Conservation (phyloP, 2,797 vertebrate species). For the Pseudochirops cupreus region DNA sequence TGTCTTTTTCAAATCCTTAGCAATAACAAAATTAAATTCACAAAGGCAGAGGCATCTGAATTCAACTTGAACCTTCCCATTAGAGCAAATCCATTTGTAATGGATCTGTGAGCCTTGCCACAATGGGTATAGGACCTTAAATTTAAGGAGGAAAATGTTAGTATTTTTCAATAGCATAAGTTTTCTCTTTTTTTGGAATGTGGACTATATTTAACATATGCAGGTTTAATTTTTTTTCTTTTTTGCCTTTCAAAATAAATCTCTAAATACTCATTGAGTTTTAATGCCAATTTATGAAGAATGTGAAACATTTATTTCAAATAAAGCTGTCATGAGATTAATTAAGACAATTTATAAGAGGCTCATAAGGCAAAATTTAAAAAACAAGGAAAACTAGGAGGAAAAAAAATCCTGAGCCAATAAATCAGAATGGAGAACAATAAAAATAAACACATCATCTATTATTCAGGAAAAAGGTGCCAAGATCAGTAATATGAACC, state of each 20-base stretch:
- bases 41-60: slow-evolving; percentile 45
- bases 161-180: neutral
- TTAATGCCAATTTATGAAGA: neutral
- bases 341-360: neutral
- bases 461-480: neutral
- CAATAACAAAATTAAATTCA: neutral
- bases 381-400: neutral
- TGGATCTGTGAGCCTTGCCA: neutral
- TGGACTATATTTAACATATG: slow-evolving; percentile 16
- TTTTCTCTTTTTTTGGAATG: slow-evolving; percentile 27
- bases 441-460: neutral
- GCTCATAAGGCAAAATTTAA: slow-evolving; percentile 19
- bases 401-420: neutral
- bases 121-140: neutral
- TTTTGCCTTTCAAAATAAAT: slow-evolving; percentile 11
- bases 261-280: neutral
- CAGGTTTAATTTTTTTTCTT: neutral
- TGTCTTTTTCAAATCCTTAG: neutral
- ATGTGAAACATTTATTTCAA: slow-evolving; percentile 27
- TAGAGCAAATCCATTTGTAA: slow-evolving; percentile 23
- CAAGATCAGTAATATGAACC: slow-evolving; percentile 32
- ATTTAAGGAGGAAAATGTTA: neutral
- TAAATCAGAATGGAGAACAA: slow-evolving; percentile 1
- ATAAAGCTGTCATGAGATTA: slow-evolving; percentile 4
- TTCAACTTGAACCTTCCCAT: neutral